phyloP scores from a whole-genome alignment of 2,797 vertebrate genomes.

The Nannoperca australis region DNA sequence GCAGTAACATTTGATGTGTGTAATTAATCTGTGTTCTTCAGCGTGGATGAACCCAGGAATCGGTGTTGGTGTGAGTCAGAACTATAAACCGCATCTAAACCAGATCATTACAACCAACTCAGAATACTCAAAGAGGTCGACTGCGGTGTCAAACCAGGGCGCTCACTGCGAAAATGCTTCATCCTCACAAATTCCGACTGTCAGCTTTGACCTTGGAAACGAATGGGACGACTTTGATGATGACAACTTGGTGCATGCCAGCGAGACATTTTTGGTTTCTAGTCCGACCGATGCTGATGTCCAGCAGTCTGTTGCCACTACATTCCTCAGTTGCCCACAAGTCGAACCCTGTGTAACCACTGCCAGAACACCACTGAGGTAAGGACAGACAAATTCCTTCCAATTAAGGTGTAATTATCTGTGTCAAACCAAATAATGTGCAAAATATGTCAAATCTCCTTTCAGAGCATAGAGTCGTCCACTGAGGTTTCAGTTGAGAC shows the following conservation, averaged over 20 bases:
- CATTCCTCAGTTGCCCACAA: conserved; percentile 34
- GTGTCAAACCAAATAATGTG: neutral
- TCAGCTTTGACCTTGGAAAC: conserved; percentile 89
- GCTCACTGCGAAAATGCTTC: neutral
- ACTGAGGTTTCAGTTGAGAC: neutral
- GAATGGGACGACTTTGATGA: conserved; percentile 92
- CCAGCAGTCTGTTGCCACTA: conserved; percentile 32
- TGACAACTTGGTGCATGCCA: conserved; percentile 85
- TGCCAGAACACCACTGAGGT: conserved; percentile 69
- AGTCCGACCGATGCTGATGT: conserved; percentile 17
- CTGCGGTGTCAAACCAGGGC: conserved; percentile 5
- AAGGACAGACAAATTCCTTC: conserved; percentile 6
- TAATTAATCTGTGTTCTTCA: conserved; percentile 50
- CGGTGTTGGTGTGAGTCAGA: conserved; percentile 55
- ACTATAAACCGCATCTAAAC: conserved; percentile 8
- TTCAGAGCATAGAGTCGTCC: neutral
- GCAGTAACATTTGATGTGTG: neutral
- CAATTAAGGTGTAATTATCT: neutral
- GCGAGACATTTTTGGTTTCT: conserved; percentile 58
- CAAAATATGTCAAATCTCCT: neutral
- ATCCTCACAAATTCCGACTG: conserved; percentile 64
- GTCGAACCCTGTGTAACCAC: conserved; percentile 26
- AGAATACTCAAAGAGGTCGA: neutral
- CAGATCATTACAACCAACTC: conserved; percentile 18
- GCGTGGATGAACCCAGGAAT: conserved; percentile 63